phyloP scores from a whole-genome alignment of 2,113 vertebrate species.

The Gopherus flavomarginatus region DNA sequence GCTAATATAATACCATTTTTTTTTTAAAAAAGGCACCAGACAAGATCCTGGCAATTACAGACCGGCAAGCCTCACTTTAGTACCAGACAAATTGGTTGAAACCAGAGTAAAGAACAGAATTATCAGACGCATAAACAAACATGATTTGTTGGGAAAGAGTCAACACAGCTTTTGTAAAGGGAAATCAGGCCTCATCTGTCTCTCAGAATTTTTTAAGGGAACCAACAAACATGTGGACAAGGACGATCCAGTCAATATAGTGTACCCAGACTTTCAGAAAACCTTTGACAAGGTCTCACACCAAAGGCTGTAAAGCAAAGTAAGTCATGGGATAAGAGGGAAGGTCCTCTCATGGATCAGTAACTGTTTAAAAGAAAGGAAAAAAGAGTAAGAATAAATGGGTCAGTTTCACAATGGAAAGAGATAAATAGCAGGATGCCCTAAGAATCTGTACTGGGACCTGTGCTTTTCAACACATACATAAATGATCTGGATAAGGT shows the following conservation, averaged over 20 bases:
- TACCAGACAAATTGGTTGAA: background rate
- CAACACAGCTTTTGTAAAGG: background rate
- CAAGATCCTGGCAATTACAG: background rate
- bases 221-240: background rate
- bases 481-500: too few relatives aligned
- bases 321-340: background rate
- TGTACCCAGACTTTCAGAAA: background rate
- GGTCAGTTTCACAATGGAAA: too few relatives aligned
- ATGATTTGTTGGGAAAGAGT: background rate
- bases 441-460: too few relatives aligned
- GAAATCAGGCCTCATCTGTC: too few relatives aligned
- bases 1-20: background rate
- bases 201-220: background rate
- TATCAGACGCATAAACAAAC: background rate
- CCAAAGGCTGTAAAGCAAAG: background rate
- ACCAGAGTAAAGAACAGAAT: background rate
- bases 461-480: too few relatives aligned
- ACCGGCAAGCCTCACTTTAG: background rate
- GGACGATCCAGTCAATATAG: background rate
- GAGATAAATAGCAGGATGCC: too few relatives aligned
- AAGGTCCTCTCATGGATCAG: background rate
- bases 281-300: background rate
- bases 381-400: too few relatives aligned
- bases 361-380: background rate
- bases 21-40: background rate